These are phyloP conservation scores for Drosophila eohydei DNA, from an alignment of 2,888 invertebrate genomes.

Conservation along the genomic window DNA sequence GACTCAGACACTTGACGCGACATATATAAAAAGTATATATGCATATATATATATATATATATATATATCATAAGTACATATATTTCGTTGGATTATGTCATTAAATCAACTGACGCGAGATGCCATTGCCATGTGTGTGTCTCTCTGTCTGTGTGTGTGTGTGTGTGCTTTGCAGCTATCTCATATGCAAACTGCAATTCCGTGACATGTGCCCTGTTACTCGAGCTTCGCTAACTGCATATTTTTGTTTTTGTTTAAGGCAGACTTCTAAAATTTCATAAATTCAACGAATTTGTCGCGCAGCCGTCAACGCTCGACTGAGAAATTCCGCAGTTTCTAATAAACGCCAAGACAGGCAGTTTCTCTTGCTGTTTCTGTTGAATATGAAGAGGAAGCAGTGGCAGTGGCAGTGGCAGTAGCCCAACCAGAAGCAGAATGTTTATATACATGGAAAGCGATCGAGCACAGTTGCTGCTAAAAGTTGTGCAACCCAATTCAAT, in stretches of 20 bases:
- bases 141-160: constrained; percentile 13
- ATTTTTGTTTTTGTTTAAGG: constrained; percentile 11
- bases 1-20: background rate
- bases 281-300: constrained; percentile 78
- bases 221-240: constrained; percentile 44
- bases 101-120: constrained; percentile 35
- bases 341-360: constrained; percentile 64
- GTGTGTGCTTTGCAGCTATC: constrained; percentile 26
- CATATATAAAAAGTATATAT: background rate
- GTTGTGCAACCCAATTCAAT: constrained; percentile 35
- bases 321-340: constrained; percentile 66
- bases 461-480: constrained; percentile 41
- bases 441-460: constrained; percentile 3
- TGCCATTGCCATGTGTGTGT: constrained; percentile 24
- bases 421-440: background rate
- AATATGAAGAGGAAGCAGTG: background rate
- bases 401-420: background rate
- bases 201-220: constrained; percentile 74
- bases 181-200: constrained; percentile 62
- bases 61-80: too few relatives aligned
- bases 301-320: constrained; percentile 50
- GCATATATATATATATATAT: background rate
- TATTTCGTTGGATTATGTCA: constrained; percentile 35
- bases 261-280: constrained; percentile 76
- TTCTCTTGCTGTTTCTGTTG: constrained; percentile 30